phyloP scores from a whole-genome alignment of 2,888 invertebrate species.

The Rotaria magnacalcarata region DNA sequence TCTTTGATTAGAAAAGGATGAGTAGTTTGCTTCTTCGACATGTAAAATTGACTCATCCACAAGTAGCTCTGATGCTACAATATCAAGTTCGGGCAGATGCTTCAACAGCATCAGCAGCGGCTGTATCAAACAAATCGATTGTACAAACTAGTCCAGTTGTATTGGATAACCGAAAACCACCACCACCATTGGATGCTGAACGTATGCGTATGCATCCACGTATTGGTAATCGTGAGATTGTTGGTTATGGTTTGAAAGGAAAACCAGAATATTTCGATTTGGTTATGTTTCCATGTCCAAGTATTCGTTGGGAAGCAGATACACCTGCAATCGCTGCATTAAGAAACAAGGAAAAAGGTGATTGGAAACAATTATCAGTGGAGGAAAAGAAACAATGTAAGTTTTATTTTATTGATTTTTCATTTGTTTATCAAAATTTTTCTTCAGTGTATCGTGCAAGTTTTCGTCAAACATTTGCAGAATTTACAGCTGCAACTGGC shows the following conservation, averaged over 20 bases:
- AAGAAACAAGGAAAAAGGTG: slow-evolving; percentile 83
- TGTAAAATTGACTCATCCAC: background rate
- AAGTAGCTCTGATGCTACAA: background rate
- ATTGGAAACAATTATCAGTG: slow-evolving; percentile 81
- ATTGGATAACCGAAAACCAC: slow-evolving; percentile 11
- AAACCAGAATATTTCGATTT: slow-evolving; percentile 73
- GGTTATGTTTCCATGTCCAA: slow-evolving; percentile 76
- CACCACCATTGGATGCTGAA: slow-evolving; percentile 8
- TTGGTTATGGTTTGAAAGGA: slow-evolving; percentile 80
- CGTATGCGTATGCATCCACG: slow-evolving; percentile 28
- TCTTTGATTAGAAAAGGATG: background rate
- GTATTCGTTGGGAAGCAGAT: slow-evolving; percentile 66
- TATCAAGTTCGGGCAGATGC: background rate
- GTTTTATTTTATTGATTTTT: slow-evolving; percentile 44
- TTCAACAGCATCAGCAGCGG: background rate
- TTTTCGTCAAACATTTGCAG: slow-evolving; percentile 62
- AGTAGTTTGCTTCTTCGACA: background rate
- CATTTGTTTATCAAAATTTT: slow-evolving; percentile 48
- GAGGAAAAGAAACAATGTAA: slow-evolving; percentile 78
- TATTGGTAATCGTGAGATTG: slow-evolving; percentile 69
- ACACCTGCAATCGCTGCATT: slow-evolving; percentile 73
- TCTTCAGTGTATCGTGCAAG: slow-evolving; percentile 42
- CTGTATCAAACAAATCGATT: background rate
- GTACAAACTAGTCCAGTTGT: background rate
- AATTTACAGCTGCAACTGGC: slow-evolving; percentile 78